These are phyloP conservation scores for Diplogasteroides magnus DNA, from an alignment of 1,140 invertebrate genomes.

Conservation along the genomic window DNA sequence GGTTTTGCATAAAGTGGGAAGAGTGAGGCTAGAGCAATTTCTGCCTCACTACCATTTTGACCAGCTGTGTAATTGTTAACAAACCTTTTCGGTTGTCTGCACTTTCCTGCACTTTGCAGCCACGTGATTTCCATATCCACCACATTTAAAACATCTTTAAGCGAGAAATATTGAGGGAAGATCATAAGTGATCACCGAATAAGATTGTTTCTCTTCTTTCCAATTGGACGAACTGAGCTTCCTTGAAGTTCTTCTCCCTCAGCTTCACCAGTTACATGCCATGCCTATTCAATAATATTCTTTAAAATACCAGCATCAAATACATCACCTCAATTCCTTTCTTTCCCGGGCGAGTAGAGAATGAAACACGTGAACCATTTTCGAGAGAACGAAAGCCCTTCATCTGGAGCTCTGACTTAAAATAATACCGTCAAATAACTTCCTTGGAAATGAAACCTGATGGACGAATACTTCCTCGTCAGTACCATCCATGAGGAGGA, in stretches of 20 bases:
- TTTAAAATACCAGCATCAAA: not conserved
- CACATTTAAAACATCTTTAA: constrained; percentile 19
- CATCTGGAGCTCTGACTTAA: constrained; percentile 21
- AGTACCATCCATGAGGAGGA: constrained; percentile 12
- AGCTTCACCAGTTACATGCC: constrained; percentile 16
- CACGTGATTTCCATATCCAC: constrained; percentile 18
- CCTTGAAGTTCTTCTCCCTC: constrained; percentile 17
- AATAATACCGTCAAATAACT: not conserved
- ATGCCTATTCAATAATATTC: not conserved
- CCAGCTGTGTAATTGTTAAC: too few relatives aligned
- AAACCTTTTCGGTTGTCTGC: not conserved
- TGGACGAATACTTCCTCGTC: constrained; percentile 20
- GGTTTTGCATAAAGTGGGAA: too few relatives aligned
- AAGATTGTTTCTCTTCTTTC: constrained; percentile 17
- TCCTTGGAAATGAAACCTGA: constrained; percentile 9
- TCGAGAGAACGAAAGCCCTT: constrained; percentile 25
- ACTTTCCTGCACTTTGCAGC: constrained; percentile 11
- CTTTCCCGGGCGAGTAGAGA: constrained; percentile 9
- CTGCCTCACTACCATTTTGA: too few relatives aligned
- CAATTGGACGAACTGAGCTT: constrained; percentile 23
- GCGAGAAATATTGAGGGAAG: not conserved
- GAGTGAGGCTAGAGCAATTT: too few relatives aligned
- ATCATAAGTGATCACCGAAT: not conserved
- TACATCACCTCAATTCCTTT: constrained; percentile 14
- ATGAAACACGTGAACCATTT: constrained; percentile 21